phyloP scores from a whole-genome alignment of 1,140 invertebrate species.

The Penaeus chinensis region DNA sequence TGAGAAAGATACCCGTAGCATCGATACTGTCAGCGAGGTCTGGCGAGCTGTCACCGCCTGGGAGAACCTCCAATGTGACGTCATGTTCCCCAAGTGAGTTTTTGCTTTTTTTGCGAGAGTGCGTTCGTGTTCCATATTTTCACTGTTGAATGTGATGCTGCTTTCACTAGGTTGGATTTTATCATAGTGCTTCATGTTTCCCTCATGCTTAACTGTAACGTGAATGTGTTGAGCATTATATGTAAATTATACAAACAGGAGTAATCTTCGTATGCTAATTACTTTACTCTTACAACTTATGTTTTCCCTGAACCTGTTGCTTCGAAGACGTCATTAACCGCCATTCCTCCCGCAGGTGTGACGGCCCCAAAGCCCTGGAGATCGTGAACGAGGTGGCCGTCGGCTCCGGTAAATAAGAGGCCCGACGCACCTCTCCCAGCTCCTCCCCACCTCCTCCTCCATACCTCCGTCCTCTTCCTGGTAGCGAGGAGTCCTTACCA shows the following conservation, averaged over 20 bases:
- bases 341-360: slow-evolving; percentile 51
- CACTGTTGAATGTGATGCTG: too few species aligned
- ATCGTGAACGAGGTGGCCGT: slow-evolving; percentile 63
- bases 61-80: slow-evolving; percentile 59
- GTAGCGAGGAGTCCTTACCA: neutral
- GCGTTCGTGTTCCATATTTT: neutral
- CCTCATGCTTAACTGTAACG: too few species aligned
- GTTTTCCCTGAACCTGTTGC: too few species aligned
- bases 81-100: slow-evolving; percentile 63
- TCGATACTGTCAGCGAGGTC: slow-evolving; percentile 59
- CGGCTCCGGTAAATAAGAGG: slow-evolving; percentile 38
- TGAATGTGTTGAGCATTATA: too few species aligned
- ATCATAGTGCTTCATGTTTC: too few species aligned
- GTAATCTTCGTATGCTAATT: too few species aligned
- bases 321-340: neutral
- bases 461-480: neutral
- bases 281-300: too few species aligned
- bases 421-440: neutral
- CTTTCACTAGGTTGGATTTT: too few species aligned
- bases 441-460: neutral
- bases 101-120: neutral
- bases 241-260: too few species aligned
- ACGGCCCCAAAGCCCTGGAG: slow-evolving; percentile 62
- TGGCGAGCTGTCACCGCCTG: slow-evolving; percentile 62
- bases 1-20: slow-evolving; percentile 50